Evolutionary conservation across 1,140 invertebrate genomes (phyloP).

Genomic region (Danaus melanippus): DNA sequence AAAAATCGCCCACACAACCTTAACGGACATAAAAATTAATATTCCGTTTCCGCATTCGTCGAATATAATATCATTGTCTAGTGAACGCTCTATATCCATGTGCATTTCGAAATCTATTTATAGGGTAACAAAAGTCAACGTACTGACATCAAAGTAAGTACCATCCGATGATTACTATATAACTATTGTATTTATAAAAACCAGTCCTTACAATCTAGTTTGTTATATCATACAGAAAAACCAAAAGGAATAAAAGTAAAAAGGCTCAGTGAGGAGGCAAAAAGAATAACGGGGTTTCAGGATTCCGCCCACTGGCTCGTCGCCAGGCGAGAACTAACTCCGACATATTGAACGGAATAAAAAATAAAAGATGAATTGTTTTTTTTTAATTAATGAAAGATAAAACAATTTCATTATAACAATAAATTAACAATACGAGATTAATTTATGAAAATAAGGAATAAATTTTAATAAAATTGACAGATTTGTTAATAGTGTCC

Average conservation of each 20-base stretch:
- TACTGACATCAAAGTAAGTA: constrained; percentile 8
- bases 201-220: constrained; percentile 19
- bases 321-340: constrained; percentile 23
- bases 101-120: too few relatives aligned
- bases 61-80: too few relatives aligned
- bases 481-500: neutral
- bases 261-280: constrained; percentile 45
- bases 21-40: too few relatives aligned
- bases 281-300: constrained; percentile 56
- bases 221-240: constrained; percentile 23
- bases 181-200: constrained; percentile 17
- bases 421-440: too few relatives aligned
- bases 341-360: constrained; percentile 12
- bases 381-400: too few relatives aligned
- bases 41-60: too few relatives aligned
- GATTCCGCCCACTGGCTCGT: constrained; percentile 30
- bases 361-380: neutral
- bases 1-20: too few relatives aligned
- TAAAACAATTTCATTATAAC: too few relatives aligned
- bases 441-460: too few relatives aligned
- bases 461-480: too few relatives aligned
- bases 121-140: constrained; percentile 5
- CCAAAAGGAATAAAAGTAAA: constrained; percentile 36
- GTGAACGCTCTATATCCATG: too few relatives aligned
- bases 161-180: constrained; percentile 7